Percentiles rank a stretch among this genome's conserved stretches.
Conservation (phyloP, 2,888 invertebrate genomes). For the Tinea pellionella region DNA sequence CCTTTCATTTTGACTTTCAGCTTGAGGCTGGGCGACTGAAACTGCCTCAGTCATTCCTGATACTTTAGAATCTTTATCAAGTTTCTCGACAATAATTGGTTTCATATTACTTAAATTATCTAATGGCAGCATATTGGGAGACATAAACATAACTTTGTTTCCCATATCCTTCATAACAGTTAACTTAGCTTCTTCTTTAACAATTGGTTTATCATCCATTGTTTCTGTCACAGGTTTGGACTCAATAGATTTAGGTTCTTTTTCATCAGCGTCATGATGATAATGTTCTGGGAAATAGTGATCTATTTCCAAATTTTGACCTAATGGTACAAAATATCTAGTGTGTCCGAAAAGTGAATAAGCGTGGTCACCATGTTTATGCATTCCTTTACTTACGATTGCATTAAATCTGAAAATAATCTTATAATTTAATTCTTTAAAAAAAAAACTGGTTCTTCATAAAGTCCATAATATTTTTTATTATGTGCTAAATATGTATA, state of each 20-base stretch:
- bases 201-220: conserved; percentile 20
- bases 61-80: background rate
- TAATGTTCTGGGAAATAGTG: conserved; percentile 46
- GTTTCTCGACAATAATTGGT: background rate
- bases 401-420: conserved; percentile 62
- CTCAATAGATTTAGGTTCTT: conserved; percentile 22
- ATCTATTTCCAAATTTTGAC: conserved; percentile 48
- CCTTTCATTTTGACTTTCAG: background rate
- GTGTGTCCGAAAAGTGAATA: conserved; percentile 44
- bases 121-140: background rate
- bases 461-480: background rate
- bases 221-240: conserved; percentile 23
- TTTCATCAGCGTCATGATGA: conserved; percentile 19
- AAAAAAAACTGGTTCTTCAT: background rate
- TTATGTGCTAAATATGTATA: no score
- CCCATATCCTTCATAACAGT: background rate
- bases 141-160: background rate
- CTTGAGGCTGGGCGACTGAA: background rate
- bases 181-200: background rate
- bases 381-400: conserved; percentile 59
- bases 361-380: conserved; percentile 51
- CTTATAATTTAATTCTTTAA: no score
- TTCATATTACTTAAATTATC: background rate
- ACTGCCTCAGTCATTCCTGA: background rate
- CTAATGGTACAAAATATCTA: conserved; percentile 42